A percentile compares a stretch with the other conserved stretches of the same genome.
Conservation (phyloP, 2,888 invertebrate genomes). For the Oithona nana region DNA sequence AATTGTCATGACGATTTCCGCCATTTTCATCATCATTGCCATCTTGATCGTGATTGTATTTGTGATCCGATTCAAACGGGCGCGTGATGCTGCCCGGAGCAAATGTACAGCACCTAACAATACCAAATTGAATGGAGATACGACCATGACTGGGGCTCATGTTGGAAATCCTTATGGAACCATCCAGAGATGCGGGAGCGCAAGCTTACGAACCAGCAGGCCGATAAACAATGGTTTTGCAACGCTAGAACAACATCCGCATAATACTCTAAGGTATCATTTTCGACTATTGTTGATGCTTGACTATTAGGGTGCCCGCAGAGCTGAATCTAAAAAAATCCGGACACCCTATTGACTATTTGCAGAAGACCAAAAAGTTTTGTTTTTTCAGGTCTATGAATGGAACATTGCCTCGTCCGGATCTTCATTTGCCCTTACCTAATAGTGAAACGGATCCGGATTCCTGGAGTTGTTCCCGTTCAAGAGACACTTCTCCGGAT, state of each 20-base stretch:
- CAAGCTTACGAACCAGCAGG: too few relatives aligned
- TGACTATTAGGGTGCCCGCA: too few relatives aligned
- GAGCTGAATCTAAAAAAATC: too few relatives aligned
- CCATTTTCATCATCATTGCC: neutral
- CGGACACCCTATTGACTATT: too few relatives aligned
- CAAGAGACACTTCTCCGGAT: slow-evolving; percentile 12
- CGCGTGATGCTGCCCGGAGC: neutral
- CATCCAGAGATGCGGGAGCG: neutral
- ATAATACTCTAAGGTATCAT: neutral
- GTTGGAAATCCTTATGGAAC: neutral
- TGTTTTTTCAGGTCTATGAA: too few relatives aligned
- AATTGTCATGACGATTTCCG: neutral
- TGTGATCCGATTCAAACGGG: neutral
- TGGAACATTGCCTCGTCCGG: too few relatives aligned
- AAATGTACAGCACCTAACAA: neutral
- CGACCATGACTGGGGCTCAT: too few relatives aligned
- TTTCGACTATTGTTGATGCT: too few relatives aligned
- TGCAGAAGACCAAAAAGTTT: too few relatives aligned
- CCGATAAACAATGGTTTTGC: neutral
- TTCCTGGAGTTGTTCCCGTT: slow-evolving; percentile 13
- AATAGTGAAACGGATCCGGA: slow-evolving; percentile 6
- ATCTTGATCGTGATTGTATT: neutral
- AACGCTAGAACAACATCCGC: neutral
- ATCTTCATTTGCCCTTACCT: too few relatives aligned
- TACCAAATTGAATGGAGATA: too few relatives aligned